Percentiles rank a stretch among this genome's conserved stretches.
Conservation (phyloP, 2,113 vertebrate species). For the Panthera tigris region DNA sequence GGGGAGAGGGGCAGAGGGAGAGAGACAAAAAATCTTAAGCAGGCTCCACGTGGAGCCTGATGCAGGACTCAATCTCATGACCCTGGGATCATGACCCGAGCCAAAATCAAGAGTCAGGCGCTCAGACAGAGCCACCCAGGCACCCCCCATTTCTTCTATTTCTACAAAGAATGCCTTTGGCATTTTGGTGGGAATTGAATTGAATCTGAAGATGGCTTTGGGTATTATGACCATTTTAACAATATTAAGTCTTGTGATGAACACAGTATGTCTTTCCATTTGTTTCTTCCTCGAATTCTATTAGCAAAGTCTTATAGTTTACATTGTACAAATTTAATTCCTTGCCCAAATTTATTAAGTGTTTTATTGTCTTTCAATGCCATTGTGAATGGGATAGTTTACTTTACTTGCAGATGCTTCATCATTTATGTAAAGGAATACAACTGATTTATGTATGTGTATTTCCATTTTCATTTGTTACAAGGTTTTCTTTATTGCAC, state of each 20-base stretch:
- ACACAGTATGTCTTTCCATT: background rate
- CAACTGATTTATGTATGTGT: background rate
- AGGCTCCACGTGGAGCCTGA: too few species aligned
- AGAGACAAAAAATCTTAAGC: too few species aligned
- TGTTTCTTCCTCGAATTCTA: background rate
- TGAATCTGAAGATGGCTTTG: background rate
- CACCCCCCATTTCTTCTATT: background rate
- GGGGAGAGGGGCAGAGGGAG: too few species aligned
- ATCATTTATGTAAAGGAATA: background rate
- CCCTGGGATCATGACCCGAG: too few species aligned
- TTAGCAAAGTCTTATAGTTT: background rate
- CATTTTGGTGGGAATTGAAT: background rate
- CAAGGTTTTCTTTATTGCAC: background rate
- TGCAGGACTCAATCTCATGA: too few species aligned
- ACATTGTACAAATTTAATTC: background rate
- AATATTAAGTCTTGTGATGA: background rate
- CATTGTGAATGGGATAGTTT: background rate
- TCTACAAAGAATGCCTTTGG: background rate
- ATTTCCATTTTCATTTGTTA: background rate
- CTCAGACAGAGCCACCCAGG: too few species aligned
- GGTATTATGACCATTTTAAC: background rate
- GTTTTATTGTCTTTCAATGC: background rate
- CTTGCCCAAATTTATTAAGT: background rate
- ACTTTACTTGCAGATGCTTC: background rate
- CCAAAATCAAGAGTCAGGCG: too few species aligned